Evolutionary conservation across 2,888 invertebrate genomes (phyloP).

Genomic region (Tubulanus polymorphus): DNA sequence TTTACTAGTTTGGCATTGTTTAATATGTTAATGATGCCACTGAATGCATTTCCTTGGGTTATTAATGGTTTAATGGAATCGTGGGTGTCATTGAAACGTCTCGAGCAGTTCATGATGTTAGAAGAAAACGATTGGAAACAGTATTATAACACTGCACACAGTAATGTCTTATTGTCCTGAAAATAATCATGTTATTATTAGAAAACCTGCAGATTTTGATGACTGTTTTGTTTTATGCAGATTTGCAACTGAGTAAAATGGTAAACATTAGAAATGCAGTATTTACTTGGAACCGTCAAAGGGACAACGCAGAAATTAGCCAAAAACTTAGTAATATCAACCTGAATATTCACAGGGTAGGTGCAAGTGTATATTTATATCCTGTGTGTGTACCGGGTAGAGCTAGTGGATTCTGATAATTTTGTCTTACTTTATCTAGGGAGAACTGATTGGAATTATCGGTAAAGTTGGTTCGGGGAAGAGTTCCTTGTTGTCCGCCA

Average conservation of each 20-base stretch:
- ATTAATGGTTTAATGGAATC: conserved; percentile 93
- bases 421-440: conserved; percentile 34
- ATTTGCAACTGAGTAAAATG: too few relatives aligned
- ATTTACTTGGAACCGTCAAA: neutral
- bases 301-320: too few relatives aligned
- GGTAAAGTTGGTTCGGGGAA: conserved; percentile 91
- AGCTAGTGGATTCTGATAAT: too few relatives aligned
- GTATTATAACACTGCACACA: conserved; percentile 65
- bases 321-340: conserved; percentile 28
- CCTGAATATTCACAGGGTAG: conserved; percentile 32
- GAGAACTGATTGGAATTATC: conserved; percentile 68
- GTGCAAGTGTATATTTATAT: too few relatives aligned
- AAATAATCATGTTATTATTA: neutral
- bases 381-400: too few relatives aligned
- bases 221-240: too few relatives aligned
- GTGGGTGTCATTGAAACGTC: conserved; percentile 86
- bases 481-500: conserved; percentile 75
- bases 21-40: conserved; percentile 90
- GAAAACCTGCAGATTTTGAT: too few relatives aligned
- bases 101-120: conserved; percentile 65
- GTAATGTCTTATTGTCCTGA: too few relatives aligned
- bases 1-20: conserved; percentile 93
- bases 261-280: too few relatives aligned
- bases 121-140: conserved; percentile 59
- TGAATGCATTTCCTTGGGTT: conserved; percentile 99